These are phyloP conservation scores for Amphiprion percula DNA, from an alignment of 2,113 vertebrate genomes.

Conservation along the genomic window DNA sequence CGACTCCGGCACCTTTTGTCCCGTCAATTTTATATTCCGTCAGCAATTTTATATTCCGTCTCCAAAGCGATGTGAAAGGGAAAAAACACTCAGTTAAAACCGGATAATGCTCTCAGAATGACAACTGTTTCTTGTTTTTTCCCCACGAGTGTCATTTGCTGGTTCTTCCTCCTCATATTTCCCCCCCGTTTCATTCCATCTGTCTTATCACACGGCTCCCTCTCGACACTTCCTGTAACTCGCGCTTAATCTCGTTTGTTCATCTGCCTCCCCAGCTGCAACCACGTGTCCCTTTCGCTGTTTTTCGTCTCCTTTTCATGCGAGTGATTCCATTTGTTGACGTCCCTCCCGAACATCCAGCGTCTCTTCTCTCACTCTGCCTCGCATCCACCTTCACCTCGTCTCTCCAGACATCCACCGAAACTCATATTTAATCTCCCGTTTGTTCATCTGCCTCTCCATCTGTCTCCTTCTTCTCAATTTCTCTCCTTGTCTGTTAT, in stretches of 20 bases:
- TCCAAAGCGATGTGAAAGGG: neutral
- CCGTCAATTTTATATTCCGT: conserved; percentile 12
- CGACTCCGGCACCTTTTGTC: conserved; percentile 12
- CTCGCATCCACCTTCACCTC: conserved; percentile 25
- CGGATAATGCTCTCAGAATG: neutral
- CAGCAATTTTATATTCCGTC: conserved; percentile 5
- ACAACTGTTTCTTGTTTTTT: conserved; percentile 25
- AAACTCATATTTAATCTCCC: conserved; percentile 54
- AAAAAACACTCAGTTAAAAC: conserved; percentile 5
- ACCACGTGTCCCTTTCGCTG: conserved; percentile 22
- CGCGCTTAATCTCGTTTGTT: conserved; percentile 61
- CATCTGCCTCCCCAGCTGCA: conserved; percentile 28
- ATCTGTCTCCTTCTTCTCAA: conserved; percentile 34
- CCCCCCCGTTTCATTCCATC: conserved; percentile 18
- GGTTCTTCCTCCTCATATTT: conserved; percentile 1
- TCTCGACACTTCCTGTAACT: conserved; percentile 54
- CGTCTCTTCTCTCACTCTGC: conserved; percentile 3
- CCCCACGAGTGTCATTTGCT: conserved; percentile 20
- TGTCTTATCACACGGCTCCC: conserved; percentile 34
- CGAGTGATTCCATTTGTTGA: neutral
- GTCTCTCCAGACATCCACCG: conserved; percentile 27
- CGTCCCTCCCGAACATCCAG: neutral
- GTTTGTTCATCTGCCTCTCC: conserved; percentile 36
- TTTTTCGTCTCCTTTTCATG: conserved; percentile 15
- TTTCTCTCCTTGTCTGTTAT: conserved; percentile 17